Evolutionary conservation across 2,888 invertebrate genomes (phyloP).

Genomic region (Silvanus unidentatus): DNA sequence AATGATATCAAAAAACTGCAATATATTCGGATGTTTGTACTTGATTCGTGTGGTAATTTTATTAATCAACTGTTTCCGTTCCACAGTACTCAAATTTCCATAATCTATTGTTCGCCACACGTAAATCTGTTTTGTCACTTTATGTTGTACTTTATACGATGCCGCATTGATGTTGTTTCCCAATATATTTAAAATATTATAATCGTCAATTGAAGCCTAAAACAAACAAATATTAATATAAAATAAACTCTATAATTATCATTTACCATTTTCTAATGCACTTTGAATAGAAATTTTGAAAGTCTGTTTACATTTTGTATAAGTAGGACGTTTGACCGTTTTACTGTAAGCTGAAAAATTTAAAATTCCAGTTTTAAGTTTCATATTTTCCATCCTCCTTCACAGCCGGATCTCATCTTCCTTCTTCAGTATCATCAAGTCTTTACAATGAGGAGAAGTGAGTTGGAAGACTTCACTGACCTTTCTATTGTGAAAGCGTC

Average conservation of each 20-base stretch:
- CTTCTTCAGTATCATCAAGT: too few relatives aligned
- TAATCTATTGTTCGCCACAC: conserved; percentile 61
- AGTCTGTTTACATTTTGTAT: too few relatives aligned
- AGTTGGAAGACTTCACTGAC: too few relatives aligned
- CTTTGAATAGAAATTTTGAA: too few relatives aligned
- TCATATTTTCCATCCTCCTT: too few relatives aligned
- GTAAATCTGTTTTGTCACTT: conserved; percentile 49
- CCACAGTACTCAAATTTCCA: conserved; percentile 50
- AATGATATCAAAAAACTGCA: conserved; percentile 42
- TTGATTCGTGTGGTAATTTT: conserved; percentile 33
- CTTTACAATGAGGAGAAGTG: too few relatives aligned
- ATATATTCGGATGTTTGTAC: conserved; percentile 26
- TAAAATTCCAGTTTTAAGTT: too few relatives aligned
- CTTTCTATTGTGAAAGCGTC: too few relatives aligned
- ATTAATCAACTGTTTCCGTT: conserved; percentile 43
- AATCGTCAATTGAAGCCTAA: conserved; percentile 24
- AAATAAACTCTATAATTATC: not conserved
- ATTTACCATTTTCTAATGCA: too few relatives aligned
- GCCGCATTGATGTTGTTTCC: conserved; percentile 46
- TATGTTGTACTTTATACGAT: conserved; percentile 56
- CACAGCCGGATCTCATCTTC: too few relatives aligned
- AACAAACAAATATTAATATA: conserved; percentile 11
- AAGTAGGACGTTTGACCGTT: too few relatives aligned
- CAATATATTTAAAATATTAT: conserved; percentile 19
- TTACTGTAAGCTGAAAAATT: too few relatives aligned